Evolutionary conservation across 2,888 invertebrate species (phyloP).

Genomic region (Sarcophaga caerulescens): DNA sequence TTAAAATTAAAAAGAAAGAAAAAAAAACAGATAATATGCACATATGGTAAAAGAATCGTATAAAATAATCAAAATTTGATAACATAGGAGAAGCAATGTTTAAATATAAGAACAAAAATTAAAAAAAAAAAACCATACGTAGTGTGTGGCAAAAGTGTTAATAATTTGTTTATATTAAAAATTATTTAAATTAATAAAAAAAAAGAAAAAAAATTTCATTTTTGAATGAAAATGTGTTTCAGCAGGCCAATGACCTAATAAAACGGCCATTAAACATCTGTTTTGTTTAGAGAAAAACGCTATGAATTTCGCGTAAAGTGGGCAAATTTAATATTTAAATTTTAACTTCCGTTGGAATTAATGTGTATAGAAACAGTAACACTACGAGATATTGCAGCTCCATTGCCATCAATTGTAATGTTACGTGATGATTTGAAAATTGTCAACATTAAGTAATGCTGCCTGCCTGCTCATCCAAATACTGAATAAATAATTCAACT

Average conservation of each 20-base stretch:
- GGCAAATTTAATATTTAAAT: slow-evolving; percentile 16
- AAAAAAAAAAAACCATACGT: too few relatives aligned
- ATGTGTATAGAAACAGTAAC: not conserved
- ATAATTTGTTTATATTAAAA: not conserved
- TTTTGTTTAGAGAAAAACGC: not conserved
- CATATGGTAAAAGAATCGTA: not conserved
- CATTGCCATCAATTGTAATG: not conserved
- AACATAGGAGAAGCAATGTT: slow-evolving; percentile 34
- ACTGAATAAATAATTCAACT: slow-evolving; percentile 7
- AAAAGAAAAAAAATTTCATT: not conserved
- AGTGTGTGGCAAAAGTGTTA: not conserved
- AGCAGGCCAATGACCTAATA: not conserved
- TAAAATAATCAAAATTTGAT: slow-evolving; percentile 26
- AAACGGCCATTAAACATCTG: slow-evolving; percentile 6
- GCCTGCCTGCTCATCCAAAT: too few relatives aligned
- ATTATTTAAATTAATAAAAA: not conserved
- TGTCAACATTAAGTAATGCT: slow-evolving; percentile 4
- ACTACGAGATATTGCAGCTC: not conserved
- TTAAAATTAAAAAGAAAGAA: slow-evolving; percentile 8
- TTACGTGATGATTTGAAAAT: slow-evolving; percentile 25
- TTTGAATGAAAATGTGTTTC: not conserved
- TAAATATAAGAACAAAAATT: not conserved
- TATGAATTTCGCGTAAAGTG: not conserved
- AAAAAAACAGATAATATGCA: not conserved
- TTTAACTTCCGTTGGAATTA: slow-evolving; percentile 22